These are phyloP conservation scores for Malaclemys terrapin DNA, from an alignment of 2,113 vertebrate species.

Conservation along the genomic window DNA sequence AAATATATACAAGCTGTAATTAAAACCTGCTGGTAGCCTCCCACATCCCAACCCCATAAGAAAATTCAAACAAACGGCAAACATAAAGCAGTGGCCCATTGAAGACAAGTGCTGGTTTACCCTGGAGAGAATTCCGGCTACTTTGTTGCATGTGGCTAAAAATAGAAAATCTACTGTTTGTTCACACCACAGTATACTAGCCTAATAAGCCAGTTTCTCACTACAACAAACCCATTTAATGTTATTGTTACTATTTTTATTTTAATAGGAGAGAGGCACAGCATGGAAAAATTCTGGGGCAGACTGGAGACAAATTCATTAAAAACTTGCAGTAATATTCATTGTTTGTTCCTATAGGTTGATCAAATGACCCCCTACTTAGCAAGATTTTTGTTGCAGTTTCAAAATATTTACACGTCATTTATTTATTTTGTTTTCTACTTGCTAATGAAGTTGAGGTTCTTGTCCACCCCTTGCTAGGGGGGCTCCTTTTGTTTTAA, in stretches of 20 bases:
- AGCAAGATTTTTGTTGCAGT: not conserved
- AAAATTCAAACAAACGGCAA: not conserved
- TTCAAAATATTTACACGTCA: not conserved
- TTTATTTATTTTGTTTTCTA: not conserved
- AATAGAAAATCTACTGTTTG: not conserved
- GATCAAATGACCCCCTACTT: not conserved
- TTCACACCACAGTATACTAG: not conserved
- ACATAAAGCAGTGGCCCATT: not conserved
- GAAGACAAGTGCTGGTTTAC: not conserved
- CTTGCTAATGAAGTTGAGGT: not conserved
- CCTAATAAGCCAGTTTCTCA: not conserved
- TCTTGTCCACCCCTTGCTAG: not conserved
- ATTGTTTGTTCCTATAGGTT: not conserved
- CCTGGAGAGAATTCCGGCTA: not conserved
- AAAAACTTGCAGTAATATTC: not conserved
- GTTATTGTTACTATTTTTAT: slow-evolving; percentile 25
- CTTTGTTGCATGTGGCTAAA: slow-evolving; percentile 14
- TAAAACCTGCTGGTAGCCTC: not conserved
- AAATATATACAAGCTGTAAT: slow-evolving; percentile 6
- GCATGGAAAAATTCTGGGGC: not conserved
- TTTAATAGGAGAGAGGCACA: not conserved
- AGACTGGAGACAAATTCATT: not conserved
- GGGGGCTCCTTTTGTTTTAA: not conserved
- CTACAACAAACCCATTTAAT: slow-evolving; percentile 8
- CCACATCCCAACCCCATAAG: not conserved